These are phyloP conservation scores for Microctenopoma stevenorrisi DNA, from an alignment of 2,797 vertebrate genomes.

Conservation along the genomic window DNA sequence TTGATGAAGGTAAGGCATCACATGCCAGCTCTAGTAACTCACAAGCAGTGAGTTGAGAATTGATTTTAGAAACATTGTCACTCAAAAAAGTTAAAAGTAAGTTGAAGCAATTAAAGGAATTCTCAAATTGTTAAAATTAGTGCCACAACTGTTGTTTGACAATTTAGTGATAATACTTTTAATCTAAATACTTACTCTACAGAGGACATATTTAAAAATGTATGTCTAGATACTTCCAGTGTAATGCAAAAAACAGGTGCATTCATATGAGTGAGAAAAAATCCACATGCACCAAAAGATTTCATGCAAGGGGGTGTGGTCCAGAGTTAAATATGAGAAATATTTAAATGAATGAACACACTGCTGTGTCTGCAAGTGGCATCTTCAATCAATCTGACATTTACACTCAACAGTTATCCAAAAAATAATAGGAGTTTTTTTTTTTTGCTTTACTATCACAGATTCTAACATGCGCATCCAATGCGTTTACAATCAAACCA, in stretches of 20 bases:
- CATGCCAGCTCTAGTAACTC: not conserved
- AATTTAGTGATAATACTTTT: not conserved
- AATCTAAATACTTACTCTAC: not conserved
- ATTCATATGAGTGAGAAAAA: not conserved
- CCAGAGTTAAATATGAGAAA: constrained; percentile 29
- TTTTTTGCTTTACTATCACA: constrained; percentile 1
- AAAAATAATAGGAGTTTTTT: not conserved
- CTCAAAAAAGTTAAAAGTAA: not conserved
- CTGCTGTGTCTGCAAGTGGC: constrained; percentile 46
- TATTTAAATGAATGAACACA: constrained; percentile 33
- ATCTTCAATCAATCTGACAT: not conserved
- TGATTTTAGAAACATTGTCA: not conserved
- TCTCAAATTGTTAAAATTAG: constrained; percentile 15
- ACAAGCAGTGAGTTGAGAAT: constrained; percentile 7
- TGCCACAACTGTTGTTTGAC: not conserved
- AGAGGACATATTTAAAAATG: not conserved
- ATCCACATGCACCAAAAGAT: constrained; percentile 25
- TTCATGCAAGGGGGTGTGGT: constrained; percentile 46
- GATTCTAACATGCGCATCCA: constrained; percentile 9
- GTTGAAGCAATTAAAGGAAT: not conserved
- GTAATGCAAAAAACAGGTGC: constrained; percentile 3
- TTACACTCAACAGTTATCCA: not conserved
- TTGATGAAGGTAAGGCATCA: not conserved
- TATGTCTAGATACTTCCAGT: not conserved
- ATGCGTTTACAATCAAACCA: constrained; percentile 35